A percentile compares a stretch with the other conserved stretches of the same genome.
phyloP scores from a whole-genome alignment of 2,113 vertebrate genomes.

The Hemibagrus wyckioides region DNA sequence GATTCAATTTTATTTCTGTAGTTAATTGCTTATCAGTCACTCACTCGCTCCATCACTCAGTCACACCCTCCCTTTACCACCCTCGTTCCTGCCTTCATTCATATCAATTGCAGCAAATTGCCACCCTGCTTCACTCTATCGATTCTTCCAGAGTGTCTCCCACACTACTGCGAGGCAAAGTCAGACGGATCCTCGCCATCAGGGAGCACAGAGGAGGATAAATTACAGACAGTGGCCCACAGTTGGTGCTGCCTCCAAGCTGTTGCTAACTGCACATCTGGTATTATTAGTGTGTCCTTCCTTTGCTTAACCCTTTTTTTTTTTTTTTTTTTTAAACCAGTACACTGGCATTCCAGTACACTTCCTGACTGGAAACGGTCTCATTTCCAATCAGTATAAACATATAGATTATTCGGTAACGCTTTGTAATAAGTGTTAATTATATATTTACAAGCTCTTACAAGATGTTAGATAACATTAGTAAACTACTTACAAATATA shows the following conservation, averaged over 20 bases:
- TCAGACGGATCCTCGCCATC: background rate
- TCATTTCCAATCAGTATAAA: too few relatives aligned
- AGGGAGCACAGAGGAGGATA: conserved; percentile 3
- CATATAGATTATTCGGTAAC: too few relatives aligned
- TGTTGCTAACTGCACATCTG: background rate
- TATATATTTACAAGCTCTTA: too few relatives aligned
- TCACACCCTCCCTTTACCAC: background rate
- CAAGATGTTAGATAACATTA: too few relatives aligned
- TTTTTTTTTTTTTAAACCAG: too few relatives aligned
- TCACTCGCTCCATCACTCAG: background rate
- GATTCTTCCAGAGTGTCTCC: background rate
- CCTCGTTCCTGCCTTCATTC: background rate
- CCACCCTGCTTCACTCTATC: background rate
- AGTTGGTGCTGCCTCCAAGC: background rate
- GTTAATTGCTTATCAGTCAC: conserved; percentile 3
- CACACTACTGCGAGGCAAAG: background rate
- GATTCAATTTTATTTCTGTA: background rate
- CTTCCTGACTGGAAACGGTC: too few relatives aligned
- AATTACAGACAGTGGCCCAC: background rate
- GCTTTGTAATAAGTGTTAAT: too few relatives aligned
- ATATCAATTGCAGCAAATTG: background rate
- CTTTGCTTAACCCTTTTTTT: too few relatives aligned
- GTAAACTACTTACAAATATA: too few relatives aligned
- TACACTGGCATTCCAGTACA: too few relatives aligned
- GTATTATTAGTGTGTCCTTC: background rate